Percentiles rank a stretch among this genome's conserved stretches.
These are phyloP conservation scores for Protobothrops flavoviridis DNA, from an alignment of 2,113 vertebrate genomes.

Conservation along the genomic window DNA sequence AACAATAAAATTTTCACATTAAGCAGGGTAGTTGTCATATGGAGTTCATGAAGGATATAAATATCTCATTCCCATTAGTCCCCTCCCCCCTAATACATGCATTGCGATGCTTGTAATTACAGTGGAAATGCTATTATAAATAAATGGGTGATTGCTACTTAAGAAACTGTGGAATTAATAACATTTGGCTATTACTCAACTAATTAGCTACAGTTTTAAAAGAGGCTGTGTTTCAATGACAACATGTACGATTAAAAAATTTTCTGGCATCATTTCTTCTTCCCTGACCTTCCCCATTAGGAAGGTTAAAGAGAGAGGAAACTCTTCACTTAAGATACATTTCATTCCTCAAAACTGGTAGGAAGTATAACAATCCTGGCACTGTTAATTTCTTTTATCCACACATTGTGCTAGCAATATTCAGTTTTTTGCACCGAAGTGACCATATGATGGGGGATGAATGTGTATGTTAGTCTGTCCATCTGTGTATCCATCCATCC, in stretches of 20 bases:
- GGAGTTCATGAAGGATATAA: slow-evolving; percentile 35
- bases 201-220: slow-evolving; percentile 48
- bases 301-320: background rate
- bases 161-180: slow-evolving; percentile 51
- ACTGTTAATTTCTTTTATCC: background rate
- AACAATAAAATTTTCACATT: slow-evolving; percentile 14
- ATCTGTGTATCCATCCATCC: background rate
- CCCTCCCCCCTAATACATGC: slow-evolving; percentile 48
- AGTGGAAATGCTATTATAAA: slow-evolving; percentile 49
- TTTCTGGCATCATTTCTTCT: background rate
- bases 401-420: background rate
- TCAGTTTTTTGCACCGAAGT: background rate
- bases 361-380: background rate
- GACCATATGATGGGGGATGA: background rate
- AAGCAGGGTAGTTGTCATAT: slow-evolving; percentile 36
- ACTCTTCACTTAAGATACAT: background rate
- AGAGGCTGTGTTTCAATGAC: slow-evolving; percentile 4
- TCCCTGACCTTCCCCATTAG: slow-evolving; percentile 5
- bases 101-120: slow-evolving; percentile 53
- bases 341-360: background rate
- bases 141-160: slow-evolving; percentile 35
- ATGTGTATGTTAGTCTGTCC: background rate
- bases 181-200: slow-evolving; percentile 44
- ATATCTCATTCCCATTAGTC: slow-evolving; percentile 41
- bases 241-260: slow-evolving; percentile 24